Base-by-base conservation (phyloP, 2,797 vertebrate species). In the Takifugu rubripes region DNA sequence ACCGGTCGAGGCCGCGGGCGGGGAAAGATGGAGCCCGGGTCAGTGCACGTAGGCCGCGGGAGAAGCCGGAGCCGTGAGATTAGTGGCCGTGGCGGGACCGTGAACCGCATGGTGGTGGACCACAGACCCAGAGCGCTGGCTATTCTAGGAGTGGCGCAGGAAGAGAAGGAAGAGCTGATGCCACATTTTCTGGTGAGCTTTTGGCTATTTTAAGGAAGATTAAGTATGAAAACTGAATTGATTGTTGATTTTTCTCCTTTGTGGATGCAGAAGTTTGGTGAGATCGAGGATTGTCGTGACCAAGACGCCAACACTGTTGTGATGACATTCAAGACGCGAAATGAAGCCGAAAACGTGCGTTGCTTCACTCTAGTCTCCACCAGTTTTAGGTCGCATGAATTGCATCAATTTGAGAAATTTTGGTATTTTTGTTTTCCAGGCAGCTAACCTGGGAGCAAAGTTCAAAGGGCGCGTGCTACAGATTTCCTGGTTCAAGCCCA, bases 401-500 rank as follows among this genome's bases (percentile, higher is more conserved):
- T 4, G 14, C 62, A 46, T 42, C 16, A 0, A 5, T n/a, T 7
- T 31, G 26, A 26, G 10, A 4, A 25, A 6, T 26, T 16, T 16
- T 36, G 9, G 2, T 17, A 3, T 9, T 51, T 29, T 9, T 26
- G 10, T 36, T 17, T 26, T 52, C n/a, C 16, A 90, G 97, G 94
- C 96, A 84, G 92, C 96, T 79, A 99, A 97, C 88, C 97, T 98
- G 84, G 95, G 96, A 47, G 94, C 96, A 26, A 94, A 93, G 72
- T 99, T 99, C 83, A 99, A 98, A 91, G 97, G 97, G 74, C 93
- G 96, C 14, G 88, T 92, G 77, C 91, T 99, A 56, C 94, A 97
- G 81, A 95, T 99, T 78, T 93, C 95, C 1, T 99, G 97, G 97
- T 94, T 98, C 90, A 98, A 98, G 81, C 94, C 97, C 47, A 99